phyloP scores from a whole-genome alignment of 2,888 invertebrate species.

The Drosophila anomalata region DNA sequence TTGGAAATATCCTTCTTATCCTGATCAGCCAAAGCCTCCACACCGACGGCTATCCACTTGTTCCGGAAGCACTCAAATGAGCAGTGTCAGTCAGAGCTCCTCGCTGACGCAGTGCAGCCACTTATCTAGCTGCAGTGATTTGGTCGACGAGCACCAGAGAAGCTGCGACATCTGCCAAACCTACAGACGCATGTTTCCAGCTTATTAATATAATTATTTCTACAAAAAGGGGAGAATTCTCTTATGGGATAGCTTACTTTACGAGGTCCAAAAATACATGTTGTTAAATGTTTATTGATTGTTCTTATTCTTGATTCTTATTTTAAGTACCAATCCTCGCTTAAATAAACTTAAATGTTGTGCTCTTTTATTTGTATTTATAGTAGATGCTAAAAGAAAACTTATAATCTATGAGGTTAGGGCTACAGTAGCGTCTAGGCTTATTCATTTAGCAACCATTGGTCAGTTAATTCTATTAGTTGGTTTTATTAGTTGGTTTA shows the following conservation, averaged over 20 bases:
- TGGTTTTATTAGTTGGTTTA: too few species aligned
- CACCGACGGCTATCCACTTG: conserved; percentile 64
- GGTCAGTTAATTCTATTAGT: neutral
- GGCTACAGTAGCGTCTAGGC: neutral
- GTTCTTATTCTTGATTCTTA: neutral
- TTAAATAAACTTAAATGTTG: neutral
- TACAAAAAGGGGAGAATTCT: too few species aligned
- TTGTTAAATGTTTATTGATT: too few species aligned
- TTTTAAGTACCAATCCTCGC: neutral
- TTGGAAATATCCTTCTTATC: neutral
- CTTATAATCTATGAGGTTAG: neutral
- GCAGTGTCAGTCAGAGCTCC: conserved; percentile 58
- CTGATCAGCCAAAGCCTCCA: conserved; percentile 28
- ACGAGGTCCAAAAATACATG: too few species aligned
- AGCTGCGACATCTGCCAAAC: conserved; percentile 75
- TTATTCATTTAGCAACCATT: neutral
- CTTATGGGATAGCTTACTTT: too few species aligned
- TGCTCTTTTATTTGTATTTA: neutral
- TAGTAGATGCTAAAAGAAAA: neutral
- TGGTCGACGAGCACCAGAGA: conserved; percentile 63
- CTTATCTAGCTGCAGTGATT: conserved; percentile 24
- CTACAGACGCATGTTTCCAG: conserved; percentile 67
- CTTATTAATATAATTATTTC: conserved; percentile 10
- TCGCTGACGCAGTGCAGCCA: conserved; percentile 47
- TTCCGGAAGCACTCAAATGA: conserved; percentile 65